phyloP scores from a whole-genome alignment of 2,797 vertebrate genomes.

The Gallinago solitaria region DNA sequence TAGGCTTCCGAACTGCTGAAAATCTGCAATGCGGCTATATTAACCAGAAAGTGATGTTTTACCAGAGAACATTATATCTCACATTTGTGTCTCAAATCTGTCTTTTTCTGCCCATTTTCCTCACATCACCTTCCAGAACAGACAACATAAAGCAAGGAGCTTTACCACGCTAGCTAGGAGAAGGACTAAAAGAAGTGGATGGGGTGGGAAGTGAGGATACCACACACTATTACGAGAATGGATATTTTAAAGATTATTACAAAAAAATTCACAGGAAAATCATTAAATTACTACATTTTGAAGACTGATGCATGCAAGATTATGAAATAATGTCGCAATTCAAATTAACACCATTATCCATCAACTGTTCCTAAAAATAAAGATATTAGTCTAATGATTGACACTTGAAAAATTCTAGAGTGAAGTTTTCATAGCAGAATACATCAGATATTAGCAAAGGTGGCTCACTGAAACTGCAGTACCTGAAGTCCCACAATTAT shows the following conservation, averaged over 20 bases:
- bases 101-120: background rate
- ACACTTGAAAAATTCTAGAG: background rate
- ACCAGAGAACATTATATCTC: background rate
- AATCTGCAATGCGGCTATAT: background rate
- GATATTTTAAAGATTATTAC: background rate
- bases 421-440: background rate
- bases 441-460: background rate
- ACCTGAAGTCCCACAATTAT: background rate
- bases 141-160: background rate
- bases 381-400: background rate
- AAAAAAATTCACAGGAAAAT: background rate
- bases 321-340: background rate
- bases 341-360: background rate
- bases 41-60: background rate
- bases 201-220: background rate
- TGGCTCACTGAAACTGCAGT: background rate
- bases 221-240: fast-evolving
- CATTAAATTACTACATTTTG: background rate
- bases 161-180: background rate
- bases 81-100: background rate
- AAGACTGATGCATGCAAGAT: background rate
- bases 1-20: background rate
- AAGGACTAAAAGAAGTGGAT: background rate
- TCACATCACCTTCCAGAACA: background rate
- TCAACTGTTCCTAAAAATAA: background rate